phyloP scores from a whole-genome alignment of 2,797 vertebrate species.

The Spheniscus humboldti region DNA sequence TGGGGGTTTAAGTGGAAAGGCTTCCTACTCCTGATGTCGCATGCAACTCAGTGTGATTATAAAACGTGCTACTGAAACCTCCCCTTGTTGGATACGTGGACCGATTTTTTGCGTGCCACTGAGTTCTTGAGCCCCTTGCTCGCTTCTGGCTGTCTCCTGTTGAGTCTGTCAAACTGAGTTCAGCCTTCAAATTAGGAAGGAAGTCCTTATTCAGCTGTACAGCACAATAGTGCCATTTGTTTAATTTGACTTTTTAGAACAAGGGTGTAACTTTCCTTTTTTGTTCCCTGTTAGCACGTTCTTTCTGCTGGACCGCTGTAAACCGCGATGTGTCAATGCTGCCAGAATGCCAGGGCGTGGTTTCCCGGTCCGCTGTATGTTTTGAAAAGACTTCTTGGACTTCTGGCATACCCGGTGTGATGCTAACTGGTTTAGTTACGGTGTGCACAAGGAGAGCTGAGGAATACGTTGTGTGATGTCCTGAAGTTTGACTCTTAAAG shows the following conservation, averaged over 20 bases:
- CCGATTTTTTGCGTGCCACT: rapidly evolving
- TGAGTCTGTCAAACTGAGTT: not conserved
- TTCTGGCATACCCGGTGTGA: not conserved
- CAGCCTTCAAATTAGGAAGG: not conserved
- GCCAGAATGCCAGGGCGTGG: not conserved
- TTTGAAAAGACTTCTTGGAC: not conserved
- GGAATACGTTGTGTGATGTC: not conserved
- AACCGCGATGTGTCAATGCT: rapidly evolving
- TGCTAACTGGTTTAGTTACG: not conserved
- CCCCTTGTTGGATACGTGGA: rapidly evolving
- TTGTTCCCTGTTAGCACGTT: rapidly evolving
- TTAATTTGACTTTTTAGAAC: not conserved
- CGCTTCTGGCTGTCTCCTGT: not conserved
- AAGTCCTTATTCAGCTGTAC: not conserved
- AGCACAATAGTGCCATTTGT: not conserved
- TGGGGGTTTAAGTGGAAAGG: not conserved
- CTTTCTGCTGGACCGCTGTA: not conserved
- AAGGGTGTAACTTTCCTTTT: not conserved
- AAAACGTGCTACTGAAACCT: not conserved
- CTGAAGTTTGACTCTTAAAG: not conserved
- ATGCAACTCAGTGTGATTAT: not conserved
- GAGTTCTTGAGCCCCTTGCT: not conserved
- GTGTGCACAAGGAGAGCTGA: no score
- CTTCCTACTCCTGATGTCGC: not conserved
- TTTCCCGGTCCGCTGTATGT: not conserved